A percentile compares a stretch with the other conserved stretches of the same genome.
phyloP scores from a whole-genome alignment of 2,797 vertebrate species.

The Trachops cirrhosus region DNA sequence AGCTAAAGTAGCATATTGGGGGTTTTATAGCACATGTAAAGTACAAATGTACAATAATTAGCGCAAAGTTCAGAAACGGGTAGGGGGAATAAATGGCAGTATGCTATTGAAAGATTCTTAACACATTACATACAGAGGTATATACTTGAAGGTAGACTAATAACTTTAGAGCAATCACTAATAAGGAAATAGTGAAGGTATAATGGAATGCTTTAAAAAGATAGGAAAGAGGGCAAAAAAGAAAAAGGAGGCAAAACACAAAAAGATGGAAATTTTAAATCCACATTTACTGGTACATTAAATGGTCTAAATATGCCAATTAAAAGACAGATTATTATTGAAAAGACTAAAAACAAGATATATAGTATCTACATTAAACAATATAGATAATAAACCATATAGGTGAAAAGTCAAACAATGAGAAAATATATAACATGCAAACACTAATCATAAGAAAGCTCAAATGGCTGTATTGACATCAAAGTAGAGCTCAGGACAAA shows the following conservation, averaged over 20 bases:
- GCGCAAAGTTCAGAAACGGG: neutral
- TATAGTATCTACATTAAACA: neutral
- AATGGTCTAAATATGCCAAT: neutral
- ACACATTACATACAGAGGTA: neutral
- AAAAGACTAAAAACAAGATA: neutral
- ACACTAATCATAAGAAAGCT: neutral
- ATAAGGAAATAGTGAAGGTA: neutral
- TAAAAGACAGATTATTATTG: neutral
- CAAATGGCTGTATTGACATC: neutral
- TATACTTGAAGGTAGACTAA: neutral
- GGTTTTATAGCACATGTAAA: neutral
- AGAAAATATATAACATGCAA: neutral
- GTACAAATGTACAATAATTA: neutral
- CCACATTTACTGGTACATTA: neutral
- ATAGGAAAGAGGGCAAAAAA: neutral
- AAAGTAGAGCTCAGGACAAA: neutral
- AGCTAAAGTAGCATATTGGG: neutral
- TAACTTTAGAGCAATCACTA: neutral
- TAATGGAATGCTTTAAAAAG: conserved; percentile 14
- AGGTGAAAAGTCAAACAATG: neutral
- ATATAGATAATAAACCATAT: neutral
- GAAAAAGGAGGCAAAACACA: neutral
- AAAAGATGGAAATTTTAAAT: neutral
- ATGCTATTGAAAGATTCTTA: conserved; percentile 1
- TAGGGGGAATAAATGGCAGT: neutral